Evolutionary conservation across 2,888 invertebrate species (phyloP), one percentile per base, ranked within the genome.

Genomic region (Perizoma flavofasciatum): DNA sequence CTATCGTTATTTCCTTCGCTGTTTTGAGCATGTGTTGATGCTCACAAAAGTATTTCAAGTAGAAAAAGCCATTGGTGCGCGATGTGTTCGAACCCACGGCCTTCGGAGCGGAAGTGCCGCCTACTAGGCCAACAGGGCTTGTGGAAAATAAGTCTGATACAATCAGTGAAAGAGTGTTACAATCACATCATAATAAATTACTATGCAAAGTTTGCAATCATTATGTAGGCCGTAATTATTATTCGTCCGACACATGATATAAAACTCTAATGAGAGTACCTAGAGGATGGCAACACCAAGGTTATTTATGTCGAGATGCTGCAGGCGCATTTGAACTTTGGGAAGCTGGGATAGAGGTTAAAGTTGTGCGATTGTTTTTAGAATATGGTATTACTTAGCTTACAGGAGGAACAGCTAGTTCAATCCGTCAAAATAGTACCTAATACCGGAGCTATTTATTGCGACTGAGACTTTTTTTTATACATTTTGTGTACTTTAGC

Each of bases 141-240:
- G 33, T 49, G 49, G 7, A 40, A 43, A 49, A 49, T 52, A 11
- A n/a, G 39, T 32, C 9, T 32, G 57, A 58, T 61, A 58, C 6
- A 55, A 58, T 61, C 57, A 48, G 47, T 39, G 43, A 49, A 54
- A 47, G 46, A 50, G 54, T 57, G 41, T 46, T 57, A 46, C 43
- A 51, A 50, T 10, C 35, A 50, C 50, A 55, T 54, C 47, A 48
- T 34, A 48, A 51, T 62, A 55, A 5, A 58, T 55, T 40, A 49
- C 48, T 58, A 62, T 58, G 57, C 58, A 58, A 62, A 58, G 48
- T 58, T 35, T 33, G 39, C 44, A 47, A 55, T 58, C 55, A 55
- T 62, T 61, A 61, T 58, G 54, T 58, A 52, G 62, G 54, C 51
- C 55, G 10, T 56, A 56, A 61, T 61, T 56, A 57, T 61, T 58